Evolutionary conservation across 2,888 invertebrate genomes (phyloP).

Genomic region (Drosophila merina): DNA sequence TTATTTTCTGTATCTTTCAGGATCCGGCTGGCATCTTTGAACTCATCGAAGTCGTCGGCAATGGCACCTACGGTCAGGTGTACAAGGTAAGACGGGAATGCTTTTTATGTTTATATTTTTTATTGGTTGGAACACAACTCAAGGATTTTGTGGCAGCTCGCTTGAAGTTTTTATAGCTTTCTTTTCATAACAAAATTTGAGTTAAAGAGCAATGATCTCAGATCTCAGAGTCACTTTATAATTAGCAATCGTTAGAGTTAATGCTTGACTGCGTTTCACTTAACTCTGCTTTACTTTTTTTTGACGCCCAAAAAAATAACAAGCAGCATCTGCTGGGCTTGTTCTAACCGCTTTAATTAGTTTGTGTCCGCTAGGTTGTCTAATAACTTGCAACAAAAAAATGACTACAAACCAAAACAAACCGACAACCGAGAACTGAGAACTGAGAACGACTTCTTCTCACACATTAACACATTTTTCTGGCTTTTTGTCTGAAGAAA

Average conservation of each 20-base stretch:
- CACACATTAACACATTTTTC: slow-evolving; percentile 76
- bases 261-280: slow-evolving; percentile 71
- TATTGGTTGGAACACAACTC: background rate
- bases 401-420: slow-evolving; percentile 5
- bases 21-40: slow-evolving; percentile 99
- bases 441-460: slow-evolving; percentile 52
- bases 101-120: slow-evolving; percentile 6
- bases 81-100: slow-evolving; percentile 92
- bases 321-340: slow-evolving; percentile 49
- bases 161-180: background rate
- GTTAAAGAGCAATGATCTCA: slow-evolving; percentile 63
- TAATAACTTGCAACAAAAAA: slow-evolving; percentile 47
- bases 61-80: slow-evolving; percentile 99
- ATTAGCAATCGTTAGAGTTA: slow-evolving; percentile 77
- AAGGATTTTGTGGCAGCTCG: slow-evolving; percentile 34
- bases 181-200: too few species aligned
- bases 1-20: slow-evolving; percentile 86
- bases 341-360: slow-evolving; percentile 67
- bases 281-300: slow-evolving; percentile 21
- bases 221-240: slow-evolving; percentile 48
- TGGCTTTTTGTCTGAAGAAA: slow-evolving; percentile 36
- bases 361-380: slow-evolving; percentile 70
- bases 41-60: slow-evolving; percentile 99
- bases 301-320: slow-evolving; percentile 33
- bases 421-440: slow-evolving; percentile 10